These are phyloP conservation scores for Oreamnos americanus DNA, from an alignment of 2,113 vertebrate species.

Conservation along the genomic window DNA sequence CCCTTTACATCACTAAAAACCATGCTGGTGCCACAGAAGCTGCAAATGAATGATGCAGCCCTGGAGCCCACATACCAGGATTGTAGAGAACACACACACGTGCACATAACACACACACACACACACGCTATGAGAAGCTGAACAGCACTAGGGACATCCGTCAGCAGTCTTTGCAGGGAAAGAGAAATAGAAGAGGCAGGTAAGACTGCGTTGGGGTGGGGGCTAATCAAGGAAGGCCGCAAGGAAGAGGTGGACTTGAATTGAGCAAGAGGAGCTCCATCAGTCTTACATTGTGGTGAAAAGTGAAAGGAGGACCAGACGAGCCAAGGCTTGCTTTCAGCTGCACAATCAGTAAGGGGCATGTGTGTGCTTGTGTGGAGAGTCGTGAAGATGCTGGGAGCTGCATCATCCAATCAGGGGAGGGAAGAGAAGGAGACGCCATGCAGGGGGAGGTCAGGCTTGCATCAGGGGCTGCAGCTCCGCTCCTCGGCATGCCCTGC, in stretches of 20 bases:
- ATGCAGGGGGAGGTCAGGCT: neutral
- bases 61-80: neutral
- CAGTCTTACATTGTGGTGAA: neutral
- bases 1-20: neutral
- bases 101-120: neutral
- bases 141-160: accelerated
- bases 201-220: neutral
- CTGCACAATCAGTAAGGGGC: neutral
- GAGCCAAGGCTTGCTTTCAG: neutral
- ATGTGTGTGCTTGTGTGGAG: neutral
- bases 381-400: neutral
- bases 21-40: neutral
- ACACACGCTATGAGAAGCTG: neutral
- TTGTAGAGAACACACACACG: neutral
- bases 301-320: neutral
- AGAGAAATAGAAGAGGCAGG: neutral
- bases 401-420: neutral
- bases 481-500: neutral
- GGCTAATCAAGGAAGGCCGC: neutral
- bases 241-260: neutral
- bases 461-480: no score
- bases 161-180: neutral
- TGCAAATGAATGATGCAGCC: neutral
- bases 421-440: neutral
- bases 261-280: neutral